Percentiles rank a stretch among this genome's conserved stretches.
Conservation (phyloP, 2,888 invertebrate species). For the Ochropleura plecta region DNA sequence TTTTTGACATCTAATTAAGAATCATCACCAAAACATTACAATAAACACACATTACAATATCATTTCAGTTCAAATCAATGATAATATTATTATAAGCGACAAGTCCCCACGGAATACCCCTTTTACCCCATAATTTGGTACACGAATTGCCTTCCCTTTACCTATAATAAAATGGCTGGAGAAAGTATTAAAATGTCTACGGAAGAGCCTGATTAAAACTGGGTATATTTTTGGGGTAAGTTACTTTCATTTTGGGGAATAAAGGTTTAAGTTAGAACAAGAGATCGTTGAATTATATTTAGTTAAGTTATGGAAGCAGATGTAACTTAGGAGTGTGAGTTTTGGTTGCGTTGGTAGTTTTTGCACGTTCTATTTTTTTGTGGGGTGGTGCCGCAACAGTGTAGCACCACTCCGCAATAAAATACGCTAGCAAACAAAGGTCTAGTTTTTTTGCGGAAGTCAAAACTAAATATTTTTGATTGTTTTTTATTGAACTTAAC, state of each 20-base stretch:
- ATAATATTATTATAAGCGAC: constrained; percentile 38
- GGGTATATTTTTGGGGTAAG: constrained; percentile 21
- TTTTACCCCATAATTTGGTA: constrained; percentile 50
- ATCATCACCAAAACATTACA: constrained; percentile 40
- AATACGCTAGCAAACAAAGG: no score
- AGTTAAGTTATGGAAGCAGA: neutral
- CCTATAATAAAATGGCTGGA: constrained; percentile 47
- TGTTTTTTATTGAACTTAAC: neutral
- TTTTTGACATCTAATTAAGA: constrained; percentile 53
- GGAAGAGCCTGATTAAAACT: constrained; percentile 31
- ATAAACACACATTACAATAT: constrained; percentile 44
- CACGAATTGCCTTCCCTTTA: constrained; percentile 37
- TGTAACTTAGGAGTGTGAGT: neutral
- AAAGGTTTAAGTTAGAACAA: neutral
- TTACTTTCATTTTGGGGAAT: constrained; percentile 8
- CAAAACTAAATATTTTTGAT: neutral
- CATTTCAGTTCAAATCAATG: constrained; percentile 59
- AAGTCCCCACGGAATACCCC: constrained; percentile 25
- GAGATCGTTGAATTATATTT: neutral
- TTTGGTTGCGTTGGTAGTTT: neutral
- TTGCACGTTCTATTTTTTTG: no score
- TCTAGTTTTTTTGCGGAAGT: neutral
- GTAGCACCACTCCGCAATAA: no score
- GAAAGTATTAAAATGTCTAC: constrained; percentile 52
- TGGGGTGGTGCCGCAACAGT: no score